These are phyloP conservation scores for Austrolebias charrua DNA, from an alignment of 2,797 vertebrate genomes.

Conservation along the genomic window DNA sequence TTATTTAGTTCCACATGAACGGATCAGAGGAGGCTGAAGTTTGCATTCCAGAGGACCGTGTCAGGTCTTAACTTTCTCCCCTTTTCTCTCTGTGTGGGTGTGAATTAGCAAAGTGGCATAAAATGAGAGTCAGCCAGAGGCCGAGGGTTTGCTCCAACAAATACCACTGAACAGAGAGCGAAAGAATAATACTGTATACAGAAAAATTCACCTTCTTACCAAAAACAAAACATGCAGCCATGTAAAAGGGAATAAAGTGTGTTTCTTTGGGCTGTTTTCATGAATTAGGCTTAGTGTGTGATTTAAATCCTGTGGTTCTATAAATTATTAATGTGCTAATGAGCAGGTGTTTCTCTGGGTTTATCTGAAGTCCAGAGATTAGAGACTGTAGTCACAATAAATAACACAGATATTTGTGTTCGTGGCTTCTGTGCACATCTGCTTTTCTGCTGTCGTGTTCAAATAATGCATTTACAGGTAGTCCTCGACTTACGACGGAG, in stretches of 20 bases:
- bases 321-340: constrained; percentile 39
- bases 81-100: constrained; percentile 28
- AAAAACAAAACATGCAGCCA: too few relatives aligned
- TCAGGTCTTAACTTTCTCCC: constrained; percentile 65
- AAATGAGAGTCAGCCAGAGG: constrained; percentile 32
- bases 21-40: constrained; percentile 56
- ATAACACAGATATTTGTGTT: constrained; percentile 13
- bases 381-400: constrained; percentile 46
- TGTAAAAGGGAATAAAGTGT: neutral
- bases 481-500: too few relatives aligned
- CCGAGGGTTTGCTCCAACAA: constrained; percentile 44
- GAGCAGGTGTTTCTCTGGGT: constrained; percentile 53
- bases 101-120: constrained; percentile 31
- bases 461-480: too few relatives aligned
- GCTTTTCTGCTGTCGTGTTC: too few relatives aligned
- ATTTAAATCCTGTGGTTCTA: constrained; percentile 15
- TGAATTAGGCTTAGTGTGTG: constrained; percentile 5
- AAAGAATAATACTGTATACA: too few relatives aligned
- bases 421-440: too few relatives aligned
- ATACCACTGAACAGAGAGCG: neutral
- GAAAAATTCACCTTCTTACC: too few relatives aligned
- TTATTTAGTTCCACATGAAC: constrained; percentile 64
- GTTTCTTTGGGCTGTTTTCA: neutral
- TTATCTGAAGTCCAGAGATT: constrained; percentile 50
- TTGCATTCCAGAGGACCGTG: constrained; percentile 70